Evolutionary conservation across 1,140 invertebrate genomes (phyloP), one percentile per base, ranked within the genome.

Genomic region (Propsilocerus akamusi): DNA sequence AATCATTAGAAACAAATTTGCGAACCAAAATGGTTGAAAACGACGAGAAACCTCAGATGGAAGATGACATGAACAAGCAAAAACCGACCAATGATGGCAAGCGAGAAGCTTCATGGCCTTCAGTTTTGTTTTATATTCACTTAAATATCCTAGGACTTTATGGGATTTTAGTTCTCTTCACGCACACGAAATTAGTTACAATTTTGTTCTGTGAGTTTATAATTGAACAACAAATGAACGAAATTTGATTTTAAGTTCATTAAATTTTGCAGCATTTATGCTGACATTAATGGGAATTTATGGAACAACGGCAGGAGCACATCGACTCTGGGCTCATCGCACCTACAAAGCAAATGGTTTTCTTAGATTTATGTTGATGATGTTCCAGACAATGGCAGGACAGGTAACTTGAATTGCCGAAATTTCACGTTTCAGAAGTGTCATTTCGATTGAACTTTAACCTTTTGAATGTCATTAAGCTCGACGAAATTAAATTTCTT

Each of bases 301-400:
- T 37, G 84, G 84, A 5, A 68, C 88, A 3, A 95, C 91, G 1
- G 79, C 81, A 28, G 92, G 93, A 2, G 81, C 85, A 1, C 93
- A 97, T 62, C 72, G 93, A 53, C 64, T 95, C 14, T 98, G 91
- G 90, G 76, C 89, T 0, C 94, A 98, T 66, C 63, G 71, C 28
- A 73, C 84, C 0, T 97, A 87, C 63, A 77, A 79, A 57, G 91
- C 91, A 1, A 74, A 62, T 46, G 68, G 70, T 1, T 70, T 76
- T 3, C 57, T 94, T 1, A 73, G 78, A 54, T 61, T 89, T n/a
- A 68, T 87, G 32, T 68, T 96, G 0, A 81, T 86, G 64, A 30
- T 89, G 1, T 77, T 77, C 52, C 84, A 95, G 56, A 87, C 84
- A 0, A 64, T 91, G 46, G 78, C 81, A 11, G 83, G 87, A 54